phyloP scores from a whole-genome alignment of 2,113 vertebrate species.

The Excalfactoria chinensis region DNA sequence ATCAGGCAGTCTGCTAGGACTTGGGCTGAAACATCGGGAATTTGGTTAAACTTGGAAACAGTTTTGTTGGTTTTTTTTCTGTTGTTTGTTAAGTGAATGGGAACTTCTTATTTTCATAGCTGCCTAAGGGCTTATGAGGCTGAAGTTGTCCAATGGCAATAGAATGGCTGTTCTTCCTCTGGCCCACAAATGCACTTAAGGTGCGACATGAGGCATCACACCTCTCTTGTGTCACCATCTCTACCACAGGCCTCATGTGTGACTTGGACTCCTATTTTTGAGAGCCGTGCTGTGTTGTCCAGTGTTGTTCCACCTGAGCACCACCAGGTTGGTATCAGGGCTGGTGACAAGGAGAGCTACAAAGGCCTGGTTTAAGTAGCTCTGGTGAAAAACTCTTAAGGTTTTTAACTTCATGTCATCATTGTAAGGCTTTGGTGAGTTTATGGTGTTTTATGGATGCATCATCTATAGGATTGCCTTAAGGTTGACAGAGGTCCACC shows the following conservation, averaged over 20 bases:
- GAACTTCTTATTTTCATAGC: neutral
- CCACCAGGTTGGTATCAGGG: neutral
- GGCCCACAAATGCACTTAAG: neutral
- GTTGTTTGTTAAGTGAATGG: fast-evolving
- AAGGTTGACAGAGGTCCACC: neutral
- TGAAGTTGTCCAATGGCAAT: neutral
- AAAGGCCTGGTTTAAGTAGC: neutral
- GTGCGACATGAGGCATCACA: fast-evolving
- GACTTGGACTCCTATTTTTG: neutral
- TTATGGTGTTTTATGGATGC: fast-evolving
- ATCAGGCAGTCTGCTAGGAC: constrained; percentile 26
- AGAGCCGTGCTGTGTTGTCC: neutral
- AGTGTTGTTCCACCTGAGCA: neutral
- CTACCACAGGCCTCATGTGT: fast-evolving
- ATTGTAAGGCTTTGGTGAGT: neutral
- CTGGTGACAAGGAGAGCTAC: neutral
- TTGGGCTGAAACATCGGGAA: constrained; percentile 16
- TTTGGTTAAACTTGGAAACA: neutral
- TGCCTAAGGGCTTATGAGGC: neutral
- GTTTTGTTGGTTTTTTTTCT: neutral
- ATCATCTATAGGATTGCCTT: neutral
- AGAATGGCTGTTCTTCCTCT: neutral
- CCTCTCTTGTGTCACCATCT: neutral
- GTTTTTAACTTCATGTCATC: neutral
- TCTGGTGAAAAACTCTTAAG: neutral